Base-by-base conservation (phyloP, 2,888 invertebrate genomes). In the Entomobrya multifasciata region DNA sequence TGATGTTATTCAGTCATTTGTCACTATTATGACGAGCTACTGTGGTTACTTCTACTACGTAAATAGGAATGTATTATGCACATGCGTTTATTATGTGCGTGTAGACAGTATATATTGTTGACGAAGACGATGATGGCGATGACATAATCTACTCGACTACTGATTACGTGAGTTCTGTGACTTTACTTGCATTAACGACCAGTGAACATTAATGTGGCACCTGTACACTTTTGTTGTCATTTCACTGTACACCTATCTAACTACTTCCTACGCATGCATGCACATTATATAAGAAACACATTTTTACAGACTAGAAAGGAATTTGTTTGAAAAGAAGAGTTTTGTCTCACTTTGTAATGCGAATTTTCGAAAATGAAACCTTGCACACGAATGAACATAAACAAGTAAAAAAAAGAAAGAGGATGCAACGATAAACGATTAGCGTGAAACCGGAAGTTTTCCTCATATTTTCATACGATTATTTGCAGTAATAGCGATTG, bases 401-500 rank as follows among this genome's bases (percentile, higher is more conserved):
- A 65, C 22, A 60, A 60, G 25, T 41, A 57, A 60, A 49, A 6
- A 74, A 52, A 5, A 60, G 17, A 74, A 6, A 30, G 74, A 60
- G 60, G 41, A 57, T 77, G 55, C 55, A 20, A 77, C 47, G 25
- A 77, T 36, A 27, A 77, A 60, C 57, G 60, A 74, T 74, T 74
- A 74, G 52, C 44, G 11, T 77, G n/a, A 6, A 77, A 77, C 84
- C 77, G 84, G 84, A 84, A 84, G 67, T 77, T 36, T 36, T 49
- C 65, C 49, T 52, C 17, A 6, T 60, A 52, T n/a, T 30, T 74
- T 27, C 36, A 36, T 74, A 36, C 36, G 30, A 74, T 74, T 74
- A 55, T 25, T 49, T 36, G 17, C n/a, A 30, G 30, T 36, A 36
- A 13, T n/a, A 60, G 5, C 30, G 60, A n/a, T 62, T 62, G 62